phyloP scores from a whole-genome alignment of 2,113 vertebrate genomes.

The Mionectes macconnelli region DNA sequence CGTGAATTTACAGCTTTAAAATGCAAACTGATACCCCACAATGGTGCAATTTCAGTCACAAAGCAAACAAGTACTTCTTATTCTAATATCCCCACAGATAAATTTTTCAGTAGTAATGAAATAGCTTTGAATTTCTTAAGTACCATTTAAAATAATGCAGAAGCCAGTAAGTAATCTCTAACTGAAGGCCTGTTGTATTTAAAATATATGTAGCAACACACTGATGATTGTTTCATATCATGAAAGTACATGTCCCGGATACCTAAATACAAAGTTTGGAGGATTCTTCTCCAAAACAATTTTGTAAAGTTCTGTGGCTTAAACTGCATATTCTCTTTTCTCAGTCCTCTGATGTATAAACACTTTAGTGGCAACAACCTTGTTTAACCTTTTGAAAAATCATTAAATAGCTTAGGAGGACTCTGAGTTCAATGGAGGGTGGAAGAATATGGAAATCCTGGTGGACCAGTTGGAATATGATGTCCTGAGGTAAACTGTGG shows the following conservation, averaged over 20 bases:
- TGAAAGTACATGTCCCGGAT: not conserved
- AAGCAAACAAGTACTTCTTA: conserved; percentile 47
- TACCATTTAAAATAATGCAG: not conserved
- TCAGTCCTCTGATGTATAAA: not conserved
- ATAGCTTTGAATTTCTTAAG: conserved; percentile 33
- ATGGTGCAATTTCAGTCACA: conserved; percentile 19
- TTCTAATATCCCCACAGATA: conserved; percentile 28
- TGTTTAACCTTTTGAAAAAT: conserved; percentile 8
- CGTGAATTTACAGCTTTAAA: conserved; percentile 66
- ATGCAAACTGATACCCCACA: conserved; percentile 52
- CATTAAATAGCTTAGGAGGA: not conserved
- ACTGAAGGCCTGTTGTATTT: not conserved
- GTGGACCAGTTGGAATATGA: not conserved
- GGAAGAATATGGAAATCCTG: not conserved
- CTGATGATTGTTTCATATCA: not conserved
- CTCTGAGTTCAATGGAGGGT: not conserved
- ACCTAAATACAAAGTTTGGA: not conserved
- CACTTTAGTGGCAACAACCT: not conserved
- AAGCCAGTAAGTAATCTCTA: not conserved
- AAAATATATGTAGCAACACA: not conserved
- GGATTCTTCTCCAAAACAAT: not conserved
- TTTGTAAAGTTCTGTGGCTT: not conserved
- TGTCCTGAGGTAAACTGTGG: not conserved
- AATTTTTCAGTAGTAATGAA: conserved; percentile 23
- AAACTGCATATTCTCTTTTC: not conserved